Base-by-base conservation (phyloP, 2,113 vertebrate genomes). In the Pangasianodon gigas region DNA sequence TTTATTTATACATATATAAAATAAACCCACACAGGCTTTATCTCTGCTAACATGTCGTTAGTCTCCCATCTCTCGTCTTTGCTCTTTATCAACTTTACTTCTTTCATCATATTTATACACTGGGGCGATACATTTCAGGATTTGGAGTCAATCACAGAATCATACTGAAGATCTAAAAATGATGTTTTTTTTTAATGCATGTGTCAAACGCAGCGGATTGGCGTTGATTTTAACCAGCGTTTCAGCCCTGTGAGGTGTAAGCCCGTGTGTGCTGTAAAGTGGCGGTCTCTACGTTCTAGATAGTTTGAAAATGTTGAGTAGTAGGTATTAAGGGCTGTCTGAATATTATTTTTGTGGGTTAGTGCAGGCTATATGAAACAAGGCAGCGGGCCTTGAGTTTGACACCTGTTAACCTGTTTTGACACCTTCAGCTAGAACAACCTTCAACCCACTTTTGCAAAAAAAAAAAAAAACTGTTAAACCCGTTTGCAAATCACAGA, bases 271-370 rank as follows among this genome's bases (percentile, higher is more conserved):
- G 67, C n/a, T 24, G 7, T 44, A 9, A 24, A 44, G 18, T 21
- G 19, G 1, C 0, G 0, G 0, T 9, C 32, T 21, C 18, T 24
- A 0, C 10, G 4, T 52, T n/a, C 14, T 41, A 37, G n/a, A 11
- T 13, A 18, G 54, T 8, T 80, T 37, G 7, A 16, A 82, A 7
- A 81, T 7, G 46, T 52, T n/a, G 16, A 48, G 44, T 26, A 16
- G 44, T 32, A 37, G 51, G n/a, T 10, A 21, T 56, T 10, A 0
- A 1, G 7, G 14, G 13, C 4, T 41, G 69, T 51, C 51, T 79
- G 26, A 13, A 1, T 16, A 24, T 54, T 54, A 52, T 29, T 19
- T 81, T 81, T 54, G 29, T 29, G 18, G 54, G 51, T 81, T n/a
- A 1, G 7, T 3, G 9, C 51, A 81, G 29, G 51, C 7, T 54